phyloP scores from a whole-genome alignment of 2,113 vertebrate genomes.

The Rhombomys opimus region DNA sequence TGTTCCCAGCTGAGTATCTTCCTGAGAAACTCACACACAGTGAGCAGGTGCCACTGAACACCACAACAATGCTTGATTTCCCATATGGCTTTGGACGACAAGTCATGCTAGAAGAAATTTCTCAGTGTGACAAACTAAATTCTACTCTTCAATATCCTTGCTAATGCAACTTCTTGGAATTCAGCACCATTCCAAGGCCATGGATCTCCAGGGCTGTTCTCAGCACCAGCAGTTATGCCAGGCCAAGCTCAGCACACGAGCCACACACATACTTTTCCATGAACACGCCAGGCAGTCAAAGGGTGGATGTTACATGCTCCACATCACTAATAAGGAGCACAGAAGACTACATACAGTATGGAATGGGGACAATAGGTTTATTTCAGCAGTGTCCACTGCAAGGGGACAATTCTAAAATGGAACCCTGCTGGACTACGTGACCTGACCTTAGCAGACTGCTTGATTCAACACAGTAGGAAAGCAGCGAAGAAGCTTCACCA shows the following conservation, averaged over 20 bases:
- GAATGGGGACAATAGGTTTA: background rate
- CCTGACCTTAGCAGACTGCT: background rate
- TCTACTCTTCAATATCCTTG: slow-evolving; percentile 27
- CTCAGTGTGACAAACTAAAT: slow-evolving; percentile 54
- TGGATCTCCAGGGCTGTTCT: background rate
- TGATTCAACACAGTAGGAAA: background rate
- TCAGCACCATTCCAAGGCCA: background rate
- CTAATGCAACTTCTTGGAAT: slow-evolving; percentile 1
- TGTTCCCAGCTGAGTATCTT: background rate
- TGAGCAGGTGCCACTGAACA: background rate
- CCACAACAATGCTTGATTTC: slow-evolving; percentile 37
- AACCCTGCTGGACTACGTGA: background rate
- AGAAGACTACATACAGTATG: background rate
- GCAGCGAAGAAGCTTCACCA: background rate
- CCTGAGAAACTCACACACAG: slow-evolving; percentile 38
- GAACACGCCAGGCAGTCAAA: accelerated
- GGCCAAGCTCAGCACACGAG: background rate
- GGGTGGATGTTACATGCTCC: background rate
- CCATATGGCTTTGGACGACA: slow-evolving; percentile 51
- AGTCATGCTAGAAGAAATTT: background rate
- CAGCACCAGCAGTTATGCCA: accelerated
- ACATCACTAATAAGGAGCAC: background rate
- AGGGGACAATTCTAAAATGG: background rate
- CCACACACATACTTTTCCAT: accelerated
- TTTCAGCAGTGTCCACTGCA: background rate